A percentile compares a stretch with the other conserved stretches of the same genome.
Conservation (phyloP, 2,888 invertebrate species). For the Zonitis immaculata region DNA sequence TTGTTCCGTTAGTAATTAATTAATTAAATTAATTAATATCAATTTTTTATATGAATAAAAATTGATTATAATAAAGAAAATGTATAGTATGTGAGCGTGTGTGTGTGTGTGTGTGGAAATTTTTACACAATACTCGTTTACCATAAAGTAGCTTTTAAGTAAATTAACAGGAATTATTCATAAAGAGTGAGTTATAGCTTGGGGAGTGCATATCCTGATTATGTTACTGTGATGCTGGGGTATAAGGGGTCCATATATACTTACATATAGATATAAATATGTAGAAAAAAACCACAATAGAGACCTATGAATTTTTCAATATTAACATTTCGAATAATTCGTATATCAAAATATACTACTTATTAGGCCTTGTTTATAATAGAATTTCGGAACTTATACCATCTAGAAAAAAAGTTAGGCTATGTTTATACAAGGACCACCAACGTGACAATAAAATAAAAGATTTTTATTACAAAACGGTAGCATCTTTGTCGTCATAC, state of each 20-base stretch:
- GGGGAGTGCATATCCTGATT: constrained; percentile 27
- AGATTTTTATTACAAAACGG: no score
- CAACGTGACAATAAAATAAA: no score
- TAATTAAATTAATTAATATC: neutral
- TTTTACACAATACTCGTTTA: constrained; percentile 26
- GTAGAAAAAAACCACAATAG: constrained; percentile 10
- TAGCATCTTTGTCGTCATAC: no score
- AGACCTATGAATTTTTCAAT: neutral
- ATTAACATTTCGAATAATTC: neutral
- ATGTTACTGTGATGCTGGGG: constrained; percentile 18
- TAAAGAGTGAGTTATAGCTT: constrained; percentile 30
- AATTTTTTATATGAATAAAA: no score
- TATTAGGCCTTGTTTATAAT: no score
- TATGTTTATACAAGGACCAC: no score
- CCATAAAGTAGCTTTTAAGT: constrained; percentile 38
- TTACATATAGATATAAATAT: no score
- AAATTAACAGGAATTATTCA: constrained; percentile 39
- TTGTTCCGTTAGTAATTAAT: neutral
- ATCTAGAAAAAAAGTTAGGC: no score
- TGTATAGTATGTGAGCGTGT: no score
- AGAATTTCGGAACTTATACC: no score
- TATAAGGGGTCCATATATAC: no score
- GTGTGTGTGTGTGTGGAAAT: constrained; percentile 26
- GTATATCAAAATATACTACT: no score
- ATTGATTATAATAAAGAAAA: constrained; percentile 22